phyloP scores from a whole-genome alignment of 2,888 invertebrate genomes.

The Temnothorax unifasciatus region DNA sequence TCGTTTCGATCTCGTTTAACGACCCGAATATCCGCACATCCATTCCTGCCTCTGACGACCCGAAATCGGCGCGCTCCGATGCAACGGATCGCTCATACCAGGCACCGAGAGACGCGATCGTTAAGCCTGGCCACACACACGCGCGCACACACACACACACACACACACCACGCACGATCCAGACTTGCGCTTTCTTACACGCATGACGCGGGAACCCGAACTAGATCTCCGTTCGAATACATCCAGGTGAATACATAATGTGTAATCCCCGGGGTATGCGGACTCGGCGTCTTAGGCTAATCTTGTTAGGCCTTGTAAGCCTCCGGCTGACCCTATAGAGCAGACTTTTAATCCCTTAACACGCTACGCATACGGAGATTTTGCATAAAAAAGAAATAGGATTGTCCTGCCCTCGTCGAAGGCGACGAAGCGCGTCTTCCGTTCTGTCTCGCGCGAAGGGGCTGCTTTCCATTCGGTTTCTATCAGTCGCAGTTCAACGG shows the following conservation, averaged over 20 bases:
- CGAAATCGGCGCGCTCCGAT: constrained; percentile 22
- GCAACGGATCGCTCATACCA: neutral
- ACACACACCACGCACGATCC: constrained; percentile 16
- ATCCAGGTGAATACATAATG: constrained; percentile 86
- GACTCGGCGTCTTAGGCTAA: constrained; percentile 85
- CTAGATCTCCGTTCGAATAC: constrained; percentile 82
- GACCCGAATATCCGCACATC: constrained; percentile 42
- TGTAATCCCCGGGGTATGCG: constrained; percentile 85
- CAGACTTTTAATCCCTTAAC: constrained; percentile 85
- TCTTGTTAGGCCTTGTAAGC: constrained; percentile 86
- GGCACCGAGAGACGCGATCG: constrained; percentile 50
- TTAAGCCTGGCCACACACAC: constrained; percentile 6
- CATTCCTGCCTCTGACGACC: neutral
- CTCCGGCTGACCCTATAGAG: constrained; percentile 83
- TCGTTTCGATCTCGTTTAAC: constrained; percentile 33
- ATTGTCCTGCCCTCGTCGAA: constrained; percentile 77
- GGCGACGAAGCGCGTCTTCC: constrained; percentile 69
- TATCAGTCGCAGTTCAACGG: neutral
- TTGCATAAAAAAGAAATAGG: constrained; percentile 85
- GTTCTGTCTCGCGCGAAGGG: constrained; percentile 43
- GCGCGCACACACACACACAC: neutral
- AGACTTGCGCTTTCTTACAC: constrained; percentile 42
- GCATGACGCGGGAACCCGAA: constrained; percentile 70
- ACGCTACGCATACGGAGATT: constrained; percentile 81
- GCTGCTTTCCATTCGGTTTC: constrained; percentile 14